Evolutionary conservation across 2,113 vertebrate genomes (phyloP).

Genomic region (Oreochromis niloticus): DNA sequence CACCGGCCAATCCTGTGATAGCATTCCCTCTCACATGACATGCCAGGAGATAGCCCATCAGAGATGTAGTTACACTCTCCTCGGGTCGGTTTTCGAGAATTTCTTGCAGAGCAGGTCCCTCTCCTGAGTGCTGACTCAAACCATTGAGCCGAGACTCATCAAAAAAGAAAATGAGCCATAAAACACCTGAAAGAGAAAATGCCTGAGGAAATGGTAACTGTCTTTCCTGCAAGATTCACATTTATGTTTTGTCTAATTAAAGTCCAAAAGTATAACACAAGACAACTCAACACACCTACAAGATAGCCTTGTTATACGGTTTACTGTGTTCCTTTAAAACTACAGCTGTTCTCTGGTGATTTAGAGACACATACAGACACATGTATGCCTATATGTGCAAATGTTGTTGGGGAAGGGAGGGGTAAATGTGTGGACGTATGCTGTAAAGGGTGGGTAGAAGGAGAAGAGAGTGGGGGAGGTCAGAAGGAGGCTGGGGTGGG

Average conservation of each 20-base stretch:
- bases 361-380: not conserved
- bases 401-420: not conserved
- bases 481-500: not conserved
- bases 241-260: not conserved
- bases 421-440: not conserved
- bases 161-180: not conserved
- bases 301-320: not conserved
- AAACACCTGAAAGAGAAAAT: not conserved
- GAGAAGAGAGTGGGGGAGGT: not conserved
- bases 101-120: not conserved
- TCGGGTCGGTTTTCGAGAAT: not conserved
- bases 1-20: not conserved
- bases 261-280: not conserved
- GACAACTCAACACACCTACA: not conserved
- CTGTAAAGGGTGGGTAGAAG: not conserved
- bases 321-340: not conserved
- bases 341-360: not conserved
- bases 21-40: not conserved
- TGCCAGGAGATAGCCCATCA: not conserved
- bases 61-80: not conserved
- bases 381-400: not conserved
- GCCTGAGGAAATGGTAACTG: not conserved
- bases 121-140: not conserved
- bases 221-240: not conserved
- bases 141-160: not conserved